Base-by-base conservation (phyloP, 2,797 vertebrate genomes). In the Anguilla obscura region DNA sequence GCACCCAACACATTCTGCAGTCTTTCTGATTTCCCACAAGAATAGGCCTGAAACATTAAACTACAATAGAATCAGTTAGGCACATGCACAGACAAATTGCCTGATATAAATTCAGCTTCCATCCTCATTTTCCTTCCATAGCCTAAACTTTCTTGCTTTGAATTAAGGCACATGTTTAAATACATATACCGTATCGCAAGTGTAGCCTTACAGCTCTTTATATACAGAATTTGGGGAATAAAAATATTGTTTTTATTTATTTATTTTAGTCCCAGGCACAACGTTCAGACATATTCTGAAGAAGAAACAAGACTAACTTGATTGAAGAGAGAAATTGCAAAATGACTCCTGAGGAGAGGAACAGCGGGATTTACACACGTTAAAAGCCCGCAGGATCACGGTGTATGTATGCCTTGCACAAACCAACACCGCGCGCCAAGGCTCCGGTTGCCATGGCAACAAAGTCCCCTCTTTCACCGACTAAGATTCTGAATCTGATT, bases 261-360 rank as follows among this genome's bases (percentile, higher is more conserved):
- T n/a, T 27, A 1, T 85, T 85, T 88, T 88, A 16, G 21, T 6
- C 30, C 24, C 30, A 48, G n/a, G 79, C 71, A 86, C n/a, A 56
- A 30, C 66, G 87, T 90, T 88, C 80, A 86, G 30, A 85, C 30
- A 83, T 40, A 83, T 85, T 18, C 48, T 27, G 18, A 58, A 86
- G 71, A 86, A 24, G 24, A 54, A 58, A 85, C 2, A 6, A 56
- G 54, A 56, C 48, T 74, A 89, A 83, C n/a, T 85, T 74, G 84
- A 91, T 66, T 87, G 85, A 90, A 89, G 89, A 3, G 84, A 71
- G 84, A 40, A 79, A 66, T 90, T 87, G 91, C 85, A 88, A 92
- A 92, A 87, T 91, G 90, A 90, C 91, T 36, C 6, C 10, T 30
- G 30, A 36, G 36, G 74, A 45, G 33, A 3, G 18, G 45, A 82